Evolutionary conservation across 2,888 invertebrate species (phyloP).

Genomic region (Andrena flavipes): DNA sequence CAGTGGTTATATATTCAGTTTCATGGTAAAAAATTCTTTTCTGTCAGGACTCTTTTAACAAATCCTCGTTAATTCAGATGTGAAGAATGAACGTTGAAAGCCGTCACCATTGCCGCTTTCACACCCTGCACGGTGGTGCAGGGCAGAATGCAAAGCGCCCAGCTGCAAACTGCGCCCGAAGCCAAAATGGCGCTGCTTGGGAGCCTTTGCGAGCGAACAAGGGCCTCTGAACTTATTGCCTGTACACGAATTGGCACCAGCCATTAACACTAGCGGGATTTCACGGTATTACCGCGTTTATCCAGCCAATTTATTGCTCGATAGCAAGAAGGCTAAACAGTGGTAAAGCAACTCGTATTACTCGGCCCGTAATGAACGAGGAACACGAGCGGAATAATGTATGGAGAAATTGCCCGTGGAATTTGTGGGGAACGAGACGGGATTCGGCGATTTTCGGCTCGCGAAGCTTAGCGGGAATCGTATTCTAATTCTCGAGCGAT

Average conservation of each 20-base stretch:
- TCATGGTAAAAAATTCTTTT: too few species aligned
- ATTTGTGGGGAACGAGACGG: not conserved
- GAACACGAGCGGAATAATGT: not conserved
- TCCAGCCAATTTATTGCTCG: conserved; percentile 45
- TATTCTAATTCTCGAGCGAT: too few species aligned
- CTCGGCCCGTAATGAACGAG: conserved; percentile 32
- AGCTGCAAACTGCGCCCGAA: not conserved
- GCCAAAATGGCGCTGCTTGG: not conserved
- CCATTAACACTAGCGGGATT: conserved; percentile 40
- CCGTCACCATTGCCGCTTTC: not conserved
- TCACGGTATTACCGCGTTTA: conserved; percentile 42
- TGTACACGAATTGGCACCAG: conserved; percentile 38
- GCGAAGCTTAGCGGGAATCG: not conserved
- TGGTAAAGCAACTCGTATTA: conserved; percentile 30
- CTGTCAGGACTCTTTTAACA: too few species aligned
- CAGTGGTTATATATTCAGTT: too few species aligned
- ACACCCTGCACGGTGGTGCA: not conserved
- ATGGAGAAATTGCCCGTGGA: not conserved
- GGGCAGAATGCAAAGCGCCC: not conserved
- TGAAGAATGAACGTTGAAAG: too few species aligned
- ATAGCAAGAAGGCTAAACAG: conserved; percentile 37
- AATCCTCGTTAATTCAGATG: too few species aligned
- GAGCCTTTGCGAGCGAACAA: not conserved
- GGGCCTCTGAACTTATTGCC: conserved; percentile 40
- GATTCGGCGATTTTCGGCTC: not conserved